Conservation (phyloP, 2,888 invertebrate genomes). For the Eudasyphora cyanicolor region DNA sequence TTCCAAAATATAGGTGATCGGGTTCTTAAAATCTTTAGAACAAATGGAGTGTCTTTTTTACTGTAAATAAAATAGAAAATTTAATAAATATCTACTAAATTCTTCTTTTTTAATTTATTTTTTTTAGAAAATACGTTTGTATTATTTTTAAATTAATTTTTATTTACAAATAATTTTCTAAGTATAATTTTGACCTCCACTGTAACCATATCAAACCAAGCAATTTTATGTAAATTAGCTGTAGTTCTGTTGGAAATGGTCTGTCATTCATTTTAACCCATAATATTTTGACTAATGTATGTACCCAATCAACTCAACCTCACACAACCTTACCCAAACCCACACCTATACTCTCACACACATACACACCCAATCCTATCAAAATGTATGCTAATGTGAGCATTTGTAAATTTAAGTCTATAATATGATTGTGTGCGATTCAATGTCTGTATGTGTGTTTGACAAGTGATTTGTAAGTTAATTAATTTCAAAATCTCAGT, state of each 20-base stretch:
- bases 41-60: too few relatives aligned
- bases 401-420: neutral
- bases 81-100: too few relatives aligned
- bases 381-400: neutral
- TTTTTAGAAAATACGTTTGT: too few relatives aligned
- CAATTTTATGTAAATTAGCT: constrained; percentile 10
- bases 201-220: neutral
- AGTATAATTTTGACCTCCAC: too few relatives aligned
- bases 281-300: constrained; percentile 10
- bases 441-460: constrained; percentile 27
- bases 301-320: neutral
- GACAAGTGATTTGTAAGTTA: constrained; percentile 53
- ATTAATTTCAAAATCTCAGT: constrained; percentile 48
- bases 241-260: constrained; percentile 11
- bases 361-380: neutral
- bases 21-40: too few relatives aligned
- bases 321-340: too few relatives aligned
- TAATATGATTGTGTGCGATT: neutral
- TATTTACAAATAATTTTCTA: too few relatives aligned
- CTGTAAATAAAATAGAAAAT: too few relatives aligned
- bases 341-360: neutral
- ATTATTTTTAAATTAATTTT: too few relatives aligned
- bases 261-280: constrained; percentile 26
- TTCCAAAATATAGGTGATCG: too few relatives aligned
- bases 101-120: too few relatives aligned